Evolutionary conservation across 2,797 vertebrate genomes (phyloP), one percentile per base, ranked within the genome.

Genomic region (Diceros bicornis): DNA sequence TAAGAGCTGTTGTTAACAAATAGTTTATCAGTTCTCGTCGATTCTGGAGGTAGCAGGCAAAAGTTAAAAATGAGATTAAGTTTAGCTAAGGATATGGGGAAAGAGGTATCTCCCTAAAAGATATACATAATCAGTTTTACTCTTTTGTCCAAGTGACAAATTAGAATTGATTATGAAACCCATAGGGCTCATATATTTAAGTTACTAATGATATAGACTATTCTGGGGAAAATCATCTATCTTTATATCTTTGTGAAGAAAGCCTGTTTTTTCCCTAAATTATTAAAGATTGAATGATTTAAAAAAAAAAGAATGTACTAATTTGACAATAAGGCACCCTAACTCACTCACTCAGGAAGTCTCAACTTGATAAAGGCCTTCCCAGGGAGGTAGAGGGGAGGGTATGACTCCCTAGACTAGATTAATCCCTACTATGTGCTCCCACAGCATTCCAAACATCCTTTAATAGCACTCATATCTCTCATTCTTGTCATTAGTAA

Each of bases 141-240:
- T 91, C 4, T 94, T 94, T 91, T 82, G 57, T 95, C 20, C 81
- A 91, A 74, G 71, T 94, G 90, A 66, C 82, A 91, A 90, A 75
- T 92, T 87, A 94, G 84, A 97, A 87, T 84, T 95, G 75, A 92
- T 95, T 87, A 44, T 11, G 32, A 93, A 95, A 91, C 29, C 6
- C 27, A 59, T 6, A 69, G 57, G 86, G 17, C 29, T 89, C 64
- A 83, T n/a, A 41, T 88, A 82, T 77, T 81, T 74, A 83, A 66
- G 37, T 68, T 95, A 77, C 52, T 83, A 92, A 85, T 55, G 32
- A 16, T 77, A 85, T 2, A 87, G 29, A 89, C 34, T 75, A 50
- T 84, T 69, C 4, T 50, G 44, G 41, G 2, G 2, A 27, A 34
- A 29, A 61, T n/a, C 50, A 50, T 25, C 71, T 75, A 66, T 95